Evolutionary conservation across 2,113 vertebrate genomes (phyloP).

Genomic region (Nothobranchius kuhntae): DNA sequence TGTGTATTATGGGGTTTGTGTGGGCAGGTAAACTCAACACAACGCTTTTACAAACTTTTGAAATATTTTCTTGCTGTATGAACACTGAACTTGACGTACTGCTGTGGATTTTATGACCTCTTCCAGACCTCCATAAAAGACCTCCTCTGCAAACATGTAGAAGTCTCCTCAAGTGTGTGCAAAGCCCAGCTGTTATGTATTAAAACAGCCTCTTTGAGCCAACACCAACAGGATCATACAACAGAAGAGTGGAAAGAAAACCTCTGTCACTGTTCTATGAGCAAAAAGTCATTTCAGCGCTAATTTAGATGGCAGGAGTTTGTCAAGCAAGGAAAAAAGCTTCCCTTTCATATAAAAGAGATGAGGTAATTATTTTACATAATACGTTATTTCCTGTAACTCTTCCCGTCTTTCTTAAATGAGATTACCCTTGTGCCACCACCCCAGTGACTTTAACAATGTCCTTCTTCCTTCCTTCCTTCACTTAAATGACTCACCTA

Average conservation of each 20-base stretch:
- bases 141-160: conserved; percentile 9
- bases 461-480: conserved; percentile 25
- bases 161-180: conserved; percentile 14
- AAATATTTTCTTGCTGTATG: not conserved
- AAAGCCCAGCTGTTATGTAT: conserved; percentile 50
- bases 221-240: conserved; percentile 31
- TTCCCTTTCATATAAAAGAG: conserved; percentile 36
- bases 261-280: conserved; percentile 33
- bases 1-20: conserved; percentile 10
- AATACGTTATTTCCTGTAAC: conserved; percentile 58
- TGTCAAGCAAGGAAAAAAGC: not conserved
- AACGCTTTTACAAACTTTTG: not conserved
- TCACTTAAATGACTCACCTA: conserved; percentile 4
- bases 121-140: conserved; percentile 1
- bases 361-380: conserved; percentile 44
- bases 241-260: conserved; percentile 49
- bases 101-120: conserved; percentile 22
- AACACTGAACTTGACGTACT: conserved; percentile 2
- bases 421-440: conserved; percentile 20
- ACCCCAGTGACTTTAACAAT: conserved; percentile 30
- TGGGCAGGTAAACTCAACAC: not conserved
- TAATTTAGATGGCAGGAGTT: too few species aligned
- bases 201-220: conserved; percentile 36
- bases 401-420: conserved; percentile 29
- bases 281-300: not conserved